A percentile compares a stretch with the other conserved stretches of the same genome.
Evolutionary conservation across 2,797 vertebrate species (phyloP).

Genomic region (Pseudocheirus occidentalis): DNA sequence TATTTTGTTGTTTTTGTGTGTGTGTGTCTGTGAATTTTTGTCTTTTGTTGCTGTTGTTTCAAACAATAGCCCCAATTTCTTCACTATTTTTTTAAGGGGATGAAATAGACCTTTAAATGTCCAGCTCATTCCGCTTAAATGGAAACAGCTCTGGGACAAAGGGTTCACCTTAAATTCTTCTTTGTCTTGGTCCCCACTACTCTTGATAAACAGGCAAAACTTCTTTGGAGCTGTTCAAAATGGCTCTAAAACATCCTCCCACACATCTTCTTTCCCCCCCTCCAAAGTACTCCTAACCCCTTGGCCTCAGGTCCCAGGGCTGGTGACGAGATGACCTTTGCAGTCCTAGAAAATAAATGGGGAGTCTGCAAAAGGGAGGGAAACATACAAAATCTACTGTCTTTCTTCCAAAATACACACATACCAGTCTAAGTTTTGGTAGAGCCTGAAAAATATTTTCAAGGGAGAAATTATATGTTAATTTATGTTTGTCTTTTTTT

Average conservation of each 20-base stretch:
- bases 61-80: neutral
- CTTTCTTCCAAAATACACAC: constrained; percentile 85
- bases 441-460: constrained; percentile 80
- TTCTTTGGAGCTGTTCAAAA: constrained; percentile 59
- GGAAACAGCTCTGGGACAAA: neutral
- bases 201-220: constrained; percentile 57
- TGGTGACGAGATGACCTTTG: constrained; percentile 78
- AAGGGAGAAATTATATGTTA: constrained; percentile 79
- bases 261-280: constrained; percentile 48
- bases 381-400: constrained; percentile 85
- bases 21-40: neutral
- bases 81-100: neutral
- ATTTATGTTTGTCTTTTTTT: constrained; percentile 79
- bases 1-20: neutral
- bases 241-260: constrained; percentile 63
- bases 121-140: neutral
- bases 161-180: neutral
- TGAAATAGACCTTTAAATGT: constrained; percentile 4
- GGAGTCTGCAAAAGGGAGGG: constrained; percentile 82
- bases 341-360: constrained; percentile 79
- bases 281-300: constrained; percentile 65
- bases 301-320: constrained; percentile 68
- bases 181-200: constrained; percentile 38
- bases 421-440: constrained; percentile 70
- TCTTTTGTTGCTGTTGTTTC: neutral